A percentile compares a stretch with the other conserved stretches of the same genome.
phyloP scores from a whole-genome alignment of 2,797 vertebrate species.

The Cercopithecus petaurista region DNA sequence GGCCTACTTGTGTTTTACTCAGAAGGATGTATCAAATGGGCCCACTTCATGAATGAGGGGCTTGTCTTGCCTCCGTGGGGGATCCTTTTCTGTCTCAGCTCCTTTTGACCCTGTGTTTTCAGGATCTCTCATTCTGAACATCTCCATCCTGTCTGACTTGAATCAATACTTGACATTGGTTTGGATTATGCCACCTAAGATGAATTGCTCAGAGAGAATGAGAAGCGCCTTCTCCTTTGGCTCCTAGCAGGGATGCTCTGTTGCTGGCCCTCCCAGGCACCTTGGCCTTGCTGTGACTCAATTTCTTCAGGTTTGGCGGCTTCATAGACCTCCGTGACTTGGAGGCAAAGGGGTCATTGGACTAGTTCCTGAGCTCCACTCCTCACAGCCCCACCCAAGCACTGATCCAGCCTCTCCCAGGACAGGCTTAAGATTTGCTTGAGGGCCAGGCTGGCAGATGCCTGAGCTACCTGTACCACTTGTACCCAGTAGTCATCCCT shows the following conservation, averaged over 20 bases:
- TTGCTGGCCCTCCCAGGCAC: not conserved
- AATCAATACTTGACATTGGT: not conserved
- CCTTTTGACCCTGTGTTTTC: not conserved
- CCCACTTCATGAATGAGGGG: not conserved
- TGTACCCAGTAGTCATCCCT: too few relatives aligned
- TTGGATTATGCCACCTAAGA: not conserved
- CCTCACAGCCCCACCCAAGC: not conserved
- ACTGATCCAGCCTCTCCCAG: not conserved
- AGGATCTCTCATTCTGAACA: not conserved
- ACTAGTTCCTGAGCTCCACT: not conserved
- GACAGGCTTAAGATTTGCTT: not conserved
- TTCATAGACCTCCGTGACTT: not conserved
- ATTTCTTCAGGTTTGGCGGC: not conserved
- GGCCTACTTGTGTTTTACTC: not conserved
- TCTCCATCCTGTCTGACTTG: not conserved
- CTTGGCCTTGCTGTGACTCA: not conserved
- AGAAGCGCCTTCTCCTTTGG: not conserved
- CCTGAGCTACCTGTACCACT: not conserved
- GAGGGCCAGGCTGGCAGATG: not conserved
- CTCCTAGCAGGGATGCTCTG: not conserved
- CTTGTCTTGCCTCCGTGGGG: not conserved
- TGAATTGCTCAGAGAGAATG: not conserved
- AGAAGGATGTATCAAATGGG: not conserved
- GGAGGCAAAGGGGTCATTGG: not conserved
- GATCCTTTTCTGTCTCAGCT: not conserved